Evolutionary conservation across 2,113 vertebrate genomes (phyloP).

Genomic region (Microcebus lehilahytsara): DNA sequence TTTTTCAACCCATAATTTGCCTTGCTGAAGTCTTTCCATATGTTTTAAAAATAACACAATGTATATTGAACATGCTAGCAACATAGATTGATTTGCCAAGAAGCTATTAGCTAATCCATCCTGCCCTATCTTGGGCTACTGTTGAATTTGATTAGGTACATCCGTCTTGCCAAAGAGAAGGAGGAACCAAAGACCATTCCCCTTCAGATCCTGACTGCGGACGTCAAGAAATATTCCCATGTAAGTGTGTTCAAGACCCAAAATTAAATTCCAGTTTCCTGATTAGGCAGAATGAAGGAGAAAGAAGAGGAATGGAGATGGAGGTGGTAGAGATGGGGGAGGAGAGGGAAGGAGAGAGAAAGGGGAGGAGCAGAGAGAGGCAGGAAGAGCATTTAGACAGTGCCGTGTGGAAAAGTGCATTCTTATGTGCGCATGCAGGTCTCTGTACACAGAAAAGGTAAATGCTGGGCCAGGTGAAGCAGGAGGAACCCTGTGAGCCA

Average conservation of each 20-base stretch:
- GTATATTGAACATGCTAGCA: not conserved
- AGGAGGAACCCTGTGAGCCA: too few species aligned
- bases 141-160: slow-evolving; percentile 82
- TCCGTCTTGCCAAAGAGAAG: slow-evolving; percentile 90
- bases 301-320: rapidly evolving
- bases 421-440: too few species aligned
- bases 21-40: not conserved
- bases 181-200: slow-evolving; percentile 90
- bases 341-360: too few species aligned
- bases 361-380: not conserved
- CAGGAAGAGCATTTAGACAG: not conserved
- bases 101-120: not conserved
- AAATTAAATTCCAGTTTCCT: not conserved
- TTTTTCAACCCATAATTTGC: not conserved
- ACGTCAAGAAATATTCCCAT: slow-evolving; percentile 88
- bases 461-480: too few species aligned
- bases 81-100: not conserved
- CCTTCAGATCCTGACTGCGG: slow-evolving; percentile 91
- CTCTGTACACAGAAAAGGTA: too few species aligned
- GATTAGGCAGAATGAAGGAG: not conserved
- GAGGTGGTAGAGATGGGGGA: too few species aligned
- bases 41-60: not conserved
- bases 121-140: not conserved
- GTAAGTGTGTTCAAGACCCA: slow-evolving; percentile 81
- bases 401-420: not conserved